Conservation (phyloP, 2,797 vertebrate genomes). For the Sebastiscus albofasciatus region DNA sequence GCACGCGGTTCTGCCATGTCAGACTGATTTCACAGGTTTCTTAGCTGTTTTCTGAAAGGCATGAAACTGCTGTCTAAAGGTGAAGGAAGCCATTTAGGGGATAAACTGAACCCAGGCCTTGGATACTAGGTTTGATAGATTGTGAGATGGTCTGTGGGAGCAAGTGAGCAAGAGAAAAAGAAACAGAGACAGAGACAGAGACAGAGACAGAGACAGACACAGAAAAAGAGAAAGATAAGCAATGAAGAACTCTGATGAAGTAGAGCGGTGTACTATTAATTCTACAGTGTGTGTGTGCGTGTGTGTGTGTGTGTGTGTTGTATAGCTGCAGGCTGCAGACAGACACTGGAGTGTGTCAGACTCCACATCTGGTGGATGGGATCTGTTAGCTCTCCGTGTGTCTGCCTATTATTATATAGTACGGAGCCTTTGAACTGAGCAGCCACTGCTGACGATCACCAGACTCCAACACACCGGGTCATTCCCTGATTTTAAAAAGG, state of each 20-base stretch:
- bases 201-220: neutral
- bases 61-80: conserved; percentile 27
- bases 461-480: conserved; percentile 53
- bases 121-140: conserved; percentile 19
- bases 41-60: conserved; percentile 20
- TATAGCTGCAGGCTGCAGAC: conserved; percentile 51
- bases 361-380: conserved; percentile 67
- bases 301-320: neutral
- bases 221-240: neutral
- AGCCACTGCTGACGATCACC: conserved; percentile 73
- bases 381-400: conserved; percentile 49
- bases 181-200: neutral
- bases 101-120: conserved; percentile 20
- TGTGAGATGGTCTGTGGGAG: conserved; percentile 1
- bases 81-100: conserved; percentile 37
- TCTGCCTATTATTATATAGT: conserved; percentile 63
- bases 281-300: neutral
- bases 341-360: conserved; percentile 63
- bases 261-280: conserved; percentile 5
- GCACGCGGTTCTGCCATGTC: conserved; percentile 21
- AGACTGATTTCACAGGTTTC: conserved; percentile 44
- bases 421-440: conserved; percentile 70
- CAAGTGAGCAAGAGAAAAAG: neutral
- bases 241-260: conserved; percentile 21
- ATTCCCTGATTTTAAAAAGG: conserved; percentile 20